These are phyloP conservation scores for Phalacrocorax carbo DNA, from an alignment of 2,113 vertebrate species.

Conservation along the genomic window DNA sequence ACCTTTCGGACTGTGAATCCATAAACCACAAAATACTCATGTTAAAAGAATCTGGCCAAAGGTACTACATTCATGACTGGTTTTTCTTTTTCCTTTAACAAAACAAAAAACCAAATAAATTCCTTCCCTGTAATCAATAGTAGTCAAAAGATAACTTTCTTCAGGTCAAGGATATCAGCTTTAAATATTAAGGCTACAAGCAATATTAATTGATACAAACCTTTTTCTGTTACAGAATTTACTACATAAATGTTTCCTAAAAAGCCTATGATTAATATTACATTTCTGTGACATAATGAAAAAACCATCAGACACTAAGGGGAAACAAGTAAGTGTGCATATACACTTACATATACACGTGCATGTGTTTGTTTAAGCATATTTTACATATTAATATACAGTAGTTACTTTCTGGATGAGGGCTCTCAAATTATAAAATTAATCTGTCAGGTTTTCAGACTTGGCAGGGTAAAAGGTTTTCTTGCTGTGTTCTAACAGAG, in stretches of 20 bases:
- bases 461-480: neutral
- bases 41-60: conserved; percentile 50
- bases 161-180: neutral
- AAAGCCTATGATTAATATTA: neutral
- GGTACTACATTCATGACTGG: neutral
- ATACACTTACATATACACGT: neutral
- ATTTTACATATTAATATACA: neutral
- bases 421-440: neutral
- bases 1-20: conserved; percentile 14
- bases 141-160: neutral
- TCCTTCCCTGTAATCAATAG: neutral
- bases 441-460: neutral
- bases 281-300: neutral
- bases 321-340: neutral
- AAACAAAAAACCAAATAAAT: conserved; percentile 11
- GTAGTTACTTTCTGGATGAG: neutral
- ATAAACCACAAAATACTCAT: conserved; percentile 56
- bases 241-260: neutral
- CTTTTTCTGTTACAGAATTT: neutral
- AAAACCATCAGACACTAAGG: neutral
- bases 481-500: neutral
- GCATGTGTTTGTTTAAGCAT: neutral
- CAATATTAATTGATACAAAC: neutral
- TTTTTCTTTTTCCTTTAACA: neutral
- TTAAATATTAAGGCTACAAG: neutral